A percentile compares a stretch with the other conserved stretches of the same genome.
Conservation (phyloP, 2,797 vertebrate genomes). For the Staurois parvus region DNA sequence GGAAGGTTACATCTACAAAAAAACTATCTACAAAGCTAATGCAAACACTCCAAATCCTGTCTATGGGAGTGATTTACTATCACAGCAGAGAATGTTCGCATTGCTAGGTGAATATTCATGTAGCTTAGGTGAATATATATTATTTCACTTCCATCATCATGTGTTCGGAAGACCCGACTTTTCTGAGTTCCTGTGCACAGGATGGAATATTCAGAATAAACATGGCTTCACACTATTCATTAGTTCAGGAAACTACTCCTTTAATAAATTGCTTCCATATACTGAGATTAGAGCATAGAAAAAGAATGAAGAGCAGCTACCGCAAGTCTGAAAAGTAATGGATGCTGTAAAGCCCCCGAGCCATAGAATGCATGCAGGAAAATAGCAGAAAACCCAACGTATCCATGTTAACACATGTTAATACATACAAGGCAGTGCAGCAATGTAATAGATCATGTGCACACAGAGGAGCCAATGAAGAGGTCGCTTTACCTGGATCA, state of each 20-base stretch:
- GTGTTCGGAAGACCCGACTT: too few species aligned
- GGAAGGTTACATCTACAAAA: neutral
- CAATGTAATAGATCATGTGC: neutral
- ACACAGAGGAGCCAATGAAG: neutral
- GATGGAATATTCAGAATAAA: neutral
- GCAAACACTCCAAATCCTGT: neutral
- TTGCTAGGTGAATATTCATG: neutral
- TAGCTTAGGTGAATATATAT: too few species aligned
- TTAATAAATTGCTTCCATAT: neutral
- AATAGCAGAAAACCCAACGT: neutral
- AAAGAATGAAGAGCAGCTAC: too few species aligned
- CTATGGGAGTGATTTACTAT: neutral
- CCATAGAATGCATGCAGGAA: neutral
- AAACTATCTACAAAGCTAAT: neutral
- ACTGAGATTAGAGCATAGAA: neutral
- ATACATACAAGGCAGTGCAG: neutral
- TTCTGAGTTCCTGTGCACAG: too few species aligned
- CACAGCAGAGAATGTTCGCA: neutral
- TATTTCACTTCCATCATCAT: too few species aligned
- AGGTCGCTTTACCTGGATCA: conserved; percentile 26
- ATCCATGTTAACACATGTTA: neutral
- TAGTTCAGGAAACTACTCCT: neutral
- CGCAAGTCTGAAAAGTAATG: neutral
- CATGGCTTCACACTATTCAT: too few species aligned
- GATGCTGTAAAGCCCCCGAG: neutral